A percentile compares a stretch with the other conserved stretches of the same genome.
Evolutionary conservation across 2,797 vertebrate species (phyloP).

Genomic region (Rhodeus uyekii): DNA sequence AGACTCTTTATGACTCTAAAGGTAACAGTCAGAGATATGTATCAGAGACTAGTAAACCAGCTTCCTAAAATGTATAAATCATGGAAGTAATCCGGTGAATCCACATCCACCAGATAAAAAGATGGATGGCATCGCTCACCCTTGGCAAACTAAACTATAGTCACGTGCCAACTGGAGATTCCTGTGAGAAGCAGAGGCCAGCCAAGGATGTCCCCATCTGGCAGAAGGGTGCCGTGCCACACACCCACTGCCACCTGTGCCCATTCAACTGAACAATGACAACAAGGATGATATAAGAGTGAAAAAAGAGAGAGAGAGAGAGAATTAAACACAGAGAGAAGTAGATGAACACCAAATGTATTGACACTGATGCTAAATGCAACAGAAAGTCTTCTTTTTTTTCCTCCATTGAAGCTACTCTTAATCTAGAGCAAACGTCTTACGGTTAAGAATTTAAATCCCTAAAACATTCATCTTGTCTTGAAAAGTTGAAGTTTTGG

Average conservation of each 20-base stretch:
- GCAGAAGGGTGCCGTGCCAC: slow-evolving; percentile 62
- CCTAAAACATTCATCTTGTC: not conserved
- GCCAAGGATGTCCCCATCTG: slow-evolving; percentile 67
- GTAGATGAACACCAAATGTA: not conserved
- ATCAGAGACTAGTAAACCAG: not conserved
- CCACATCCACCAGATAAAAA: slow-evolving; percentile 38
- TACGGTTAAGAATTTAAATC: not conserved
- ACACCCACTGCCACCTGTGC: slow-evolving; percentile 72
- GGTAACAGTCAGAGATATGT: not conserved
- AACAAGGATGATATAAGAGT: slow-evolving; percentile 59
- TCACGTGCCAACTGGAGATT: slow-evolving; percentile 73
- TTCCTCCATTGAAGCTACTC: not conserved
- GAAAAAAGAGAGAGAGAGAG: not conserved
- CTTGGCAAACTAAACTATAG: slow-evolving; percentile 64
- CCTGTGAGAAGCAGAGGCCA: slow-evolving; percentile 56
- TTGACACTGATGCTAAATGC: not conserved
- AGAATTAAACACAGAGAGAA: slow-evolving; percentile 20
- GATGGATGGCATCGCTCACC: slow-evolving; percentile 65
- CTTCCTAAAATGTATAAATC: not conserved
- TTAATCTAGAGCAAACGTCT: not conserved
- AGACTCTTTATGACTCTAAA: not conserved
- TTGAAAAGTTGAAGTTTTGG: not conserved
- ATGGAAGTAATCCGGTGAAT: slow-evolving; percentile 11
- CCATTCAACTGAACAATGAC: slow-evolving; percentile 70
- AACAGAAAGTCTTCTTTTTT: not conserved